Evolutionary conservation across 2,797 vertebrate genomes (phyloP).

Genomic region (Falco concolor): DNA sequence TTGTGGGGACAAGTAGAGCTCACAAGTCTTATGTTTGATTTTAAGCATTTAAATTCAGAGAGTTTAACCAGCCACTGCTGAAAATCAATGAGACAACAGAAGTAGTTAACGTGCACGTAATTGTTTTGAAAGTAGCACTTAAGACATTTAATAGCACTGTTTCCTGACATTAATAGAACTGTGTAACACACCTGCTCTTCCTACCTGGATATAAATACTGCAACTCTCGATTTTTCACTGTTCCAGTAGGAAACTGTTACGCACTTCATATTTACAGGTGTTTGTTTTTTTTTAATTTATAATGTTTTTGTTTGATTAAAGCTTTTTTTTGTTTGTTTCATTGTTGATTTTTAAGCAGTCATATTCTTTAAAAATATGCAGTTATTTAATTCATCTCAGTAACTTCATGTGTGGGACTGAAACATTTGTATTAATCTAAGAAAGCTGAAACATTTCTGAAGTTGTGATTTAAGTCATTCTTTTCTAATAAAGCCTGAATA

Average conservation of each 20-base stretch:
- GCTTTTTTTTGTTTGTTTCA: background rate
- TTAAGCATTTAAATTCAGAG: background rate
- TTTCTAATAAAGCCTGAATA: background rate
- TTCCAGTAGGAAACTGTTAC: background rate
- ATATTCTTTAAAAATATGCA: background rate
- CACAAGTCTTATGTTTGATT: fast-evolving
- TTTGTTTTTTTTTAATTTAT: background rate
- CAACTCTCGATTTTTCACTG: background rate
- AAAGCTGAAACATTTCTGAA: background rate
- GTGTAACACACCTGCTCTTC: background rate
- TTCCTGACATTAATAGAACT: background rate
- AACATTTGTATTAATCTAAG: background rate
- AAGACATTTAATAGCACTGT: background rate
- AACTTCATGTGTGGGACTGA: background rate
- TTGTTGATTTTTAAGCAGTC: background rate
- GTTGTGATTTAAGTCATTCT: background rate
- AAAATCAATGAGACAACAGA: background rate
- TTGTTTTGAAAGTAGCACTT: background rate
- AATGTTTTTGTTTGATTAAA: background rate
- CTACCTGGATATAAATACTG: background rate
- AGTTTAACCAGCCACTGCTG: background rate
- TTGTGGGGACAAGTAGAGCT: background rate
- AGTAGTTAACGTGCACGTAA: background rate
- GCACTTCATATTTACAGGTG: background rate
- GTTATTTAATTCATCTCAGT: background rate